Percentiles rank a stretch among this genome's conserved stretches.
phyloP scores from a whole-genome alignment of 2,797 vertebrate genomes.

The Sciurus vulgaris region DNA sequence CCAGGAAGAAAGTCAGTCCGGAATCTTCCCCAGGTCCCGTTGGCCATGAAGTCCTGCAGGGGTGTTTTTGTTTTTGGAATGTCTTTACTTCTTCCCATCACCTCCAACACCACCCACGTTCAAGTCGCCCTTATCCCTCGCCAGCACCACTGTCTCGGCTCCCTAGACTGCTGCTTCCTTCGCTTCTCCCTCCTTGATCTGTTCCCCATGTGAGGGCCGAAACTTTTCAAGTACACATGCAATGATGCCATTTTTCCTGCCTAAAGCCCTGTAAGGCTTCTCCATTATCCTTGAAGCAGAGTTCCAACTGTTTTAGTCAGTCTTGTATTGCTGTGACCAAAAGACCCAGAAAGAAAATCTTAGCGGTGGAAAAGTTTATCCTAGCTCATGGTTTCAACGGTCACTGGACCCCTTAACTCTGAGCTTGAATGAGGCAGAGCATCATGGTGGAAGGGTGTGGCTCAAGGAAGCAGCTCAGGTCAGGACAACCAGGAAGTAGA shows the following conservation, averaged over 20 bases:
- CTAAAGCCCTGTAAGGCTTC: not conserved
- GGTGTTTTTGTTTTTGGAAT: fast-evolving
- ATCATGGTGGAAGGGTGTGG: no score
- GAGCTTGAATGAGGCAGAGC: no score
- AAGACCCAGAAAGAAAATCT: no score
- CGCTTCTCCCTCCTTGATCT: not conserved
- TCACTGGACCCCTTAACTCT: no score
- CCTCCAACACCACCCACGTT: not conserved
- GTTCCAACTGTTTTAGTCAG: no score
- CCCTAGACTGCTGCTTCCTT: not conserved
- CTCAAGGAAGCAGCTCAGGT: no score
- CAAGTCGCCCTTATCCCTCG: not conserved
- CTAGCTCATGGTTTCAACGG: no score
- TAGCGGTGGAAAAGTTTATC: no score
- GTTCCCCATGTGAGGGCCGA: not conserved
- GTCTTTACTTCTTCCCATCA: not conserved
- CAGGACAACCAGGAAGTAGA: no score
- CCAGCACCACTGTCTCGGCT: not conserved
- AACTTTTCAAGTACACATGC: not conserved
- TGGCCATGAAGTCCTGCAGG: not conserved
- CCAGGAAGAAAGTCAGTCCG: not conserved
- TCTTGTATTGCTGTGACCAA: no score
- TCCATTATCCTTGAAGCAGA: not conserved
- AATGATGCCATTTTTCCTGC: not conserved
- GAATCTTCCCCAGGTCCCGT: fast-evolving